phyloP scores from a whole-genome alignment of 2,797 vertebrate species.

The Sebastes steindachneri region DNA sequence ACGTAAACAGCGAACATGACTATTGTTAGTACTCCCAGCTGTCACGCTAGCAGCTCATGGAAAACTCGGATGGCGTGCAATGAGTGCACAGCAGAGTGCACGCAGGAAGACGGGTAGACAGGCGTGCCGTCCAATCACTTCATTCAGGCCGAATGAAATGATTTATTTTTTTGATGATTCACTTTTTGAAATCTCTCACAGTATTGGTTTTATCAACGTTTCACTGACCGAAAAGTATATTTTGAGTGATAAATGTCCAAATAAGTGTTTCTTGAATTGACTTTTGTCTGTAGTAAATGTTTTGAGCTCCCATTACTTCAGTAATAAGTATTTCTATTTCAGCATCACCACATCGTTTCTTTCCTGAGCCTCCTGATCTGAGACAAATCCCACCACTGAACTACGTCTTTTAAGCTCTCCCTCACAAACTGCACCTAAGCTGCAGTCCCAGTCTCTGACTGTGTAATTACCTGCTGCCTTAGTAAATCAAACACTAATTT shows the following conservation, averaged over 20 bases:
- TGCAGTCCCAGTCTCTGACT: slow-evolving; percentile 4
- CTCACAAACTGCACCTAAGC: neutral
- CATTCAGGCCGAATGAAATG: too few relatives aligned
- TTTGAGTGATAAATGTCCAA: neutral
- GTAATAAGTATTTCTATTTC: neutral
- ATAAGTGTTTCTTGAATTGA: neutral
- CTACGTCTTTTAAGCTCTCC: neutral
- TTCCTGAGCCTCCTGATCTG: neutral
- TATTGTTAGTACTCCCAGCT: too few relatives aligned
- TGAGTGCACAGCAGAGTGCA: too few relatives aligned
- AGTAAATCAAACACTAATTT: slow-evolving; percentile 41
- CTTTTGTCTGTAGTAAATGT: neutral
- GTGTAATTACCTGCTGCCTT: slow-evolving; percentile 38
- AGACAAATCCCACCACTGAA: neutral
- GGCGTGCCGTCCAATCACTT: too few relatives aligned
- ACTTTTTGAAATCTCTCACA: neutral
- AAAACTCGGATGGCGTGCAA: too few relatives aligned
- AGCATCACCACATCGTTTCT: neutral
- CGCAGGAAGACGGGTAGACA: too few relatives aligned
- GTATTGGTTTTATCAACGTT: neutral
- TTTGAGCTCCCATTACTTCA: neutral
- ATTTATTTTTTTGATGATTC: too few relatives aligned
- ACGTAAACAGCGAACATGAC: too few relatives aligned
- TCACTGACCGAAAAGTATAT: neutral
- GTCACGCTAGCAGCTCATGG: too few relatives aligned